These are phyloP conservation scores for Macrobrachium nipponense DNA, from an alignment of 1,140 invertebrate species.

Conservation along the genomic window DNA sequence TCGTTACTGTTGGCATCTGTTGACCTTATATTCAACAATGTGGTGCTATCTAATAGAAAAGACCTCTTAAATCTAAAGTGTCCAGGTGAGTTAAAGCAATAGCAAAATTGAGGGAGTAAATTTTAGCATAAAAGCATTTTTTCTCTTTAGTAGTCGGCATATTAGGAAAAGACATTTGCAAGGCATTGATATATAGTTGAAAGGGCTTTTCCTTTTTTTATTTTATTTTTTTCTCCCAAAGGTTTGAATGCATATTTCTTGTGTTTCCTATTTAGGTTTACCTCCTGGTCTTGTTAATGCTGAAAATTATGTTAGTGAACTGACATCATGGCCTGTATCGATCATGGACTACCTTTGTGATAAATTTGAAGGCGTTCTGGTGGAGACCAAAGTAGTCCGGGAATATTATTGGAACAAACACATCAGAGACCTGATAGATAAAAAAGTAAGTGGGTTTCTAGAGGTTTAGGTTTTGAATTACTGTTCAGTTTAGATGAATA, in stretches of 20 bases:
- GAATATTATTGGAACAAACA: conserved; percentile 87
- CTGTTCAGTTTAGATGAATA: too few relatives aligned
- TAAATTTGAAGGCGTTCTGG: conserved; percentile 80
- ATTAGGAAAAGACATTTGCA: not conserved
- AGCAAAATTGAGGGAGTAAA: not conserved
- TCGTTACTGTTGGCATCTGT: conserved; percentile 90
- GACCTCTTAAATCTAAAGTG: conserved; percentile 81
- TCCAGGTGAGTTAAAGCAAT: conserved; percentile 66
- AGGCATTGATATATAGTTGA: not conserved
- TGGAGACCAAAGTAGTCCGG: conserved; percentile 91
- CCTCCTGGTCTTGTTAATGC: conserved; percentile 69
- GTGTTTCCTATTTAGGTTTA: conserved; percentile 72
- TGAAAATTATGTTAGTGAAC: conserved; percentile 68
- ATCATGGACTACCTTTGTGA: conserved; percentile 88
- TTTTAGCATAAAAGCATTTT: conserved; percentile 21
- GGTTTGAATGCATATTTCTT: not conserved
- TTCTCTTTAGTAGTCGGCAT: not conserved
- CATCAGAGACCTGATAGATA: conserved; percentile 84
- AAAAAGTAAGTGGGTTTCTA: conserved; percentile 72
- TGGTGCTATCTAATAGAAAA: conserved; percentile 81
- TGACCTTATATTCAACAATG: conserved; percentile 91
- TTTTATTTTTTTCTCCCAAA: not conserved
- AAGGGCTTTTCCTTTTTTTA: not conserved
- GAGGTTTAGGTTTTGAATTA: too few relatives aligned
- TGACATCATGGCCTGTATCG: conserved; percentile 74